Conservation (phyloP, 2,888 invertebrate species). For the Brachyptera putata region DNA sequence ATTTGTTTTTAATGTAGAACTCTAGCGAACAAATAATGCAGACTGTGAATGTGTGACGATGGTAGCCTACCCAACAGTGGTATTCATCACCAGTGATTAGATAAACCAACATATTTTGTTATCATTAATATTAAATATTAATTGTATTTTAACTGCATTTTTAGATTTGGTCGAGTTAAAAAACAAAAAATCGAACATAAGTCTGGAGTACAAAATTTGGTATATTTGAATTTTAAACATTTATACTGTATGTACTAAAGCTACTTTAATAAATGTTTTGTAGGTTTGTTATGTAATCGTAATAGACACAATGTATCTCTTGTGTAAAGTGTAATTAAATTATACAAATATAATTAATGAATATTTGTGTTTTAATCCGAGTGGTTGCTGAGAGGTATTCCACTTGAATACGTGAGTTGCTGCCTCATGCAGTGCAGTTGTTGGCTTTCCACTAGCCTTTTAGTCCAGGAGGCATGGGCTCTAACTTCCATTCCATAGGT, state of each 20-base stretch:
- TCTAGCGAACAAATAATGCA: not conserved
- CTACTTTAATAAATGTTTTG: conserved; percentile 25
- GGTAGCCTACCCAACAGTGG: not conserved
- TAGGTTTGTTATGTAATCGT: conserved; percentile 28
- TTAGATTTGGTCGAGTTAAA: conserved; percentile 13
- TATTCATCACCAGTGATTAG: conserved; percentile 1
- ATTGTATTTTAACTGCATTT: conserved; percentile 11
- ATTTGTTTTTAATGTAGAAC: conserved; percentile 5
- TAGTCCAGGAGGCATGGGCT: too few relatives aligned
- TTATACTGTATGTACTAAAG: conserved; percentile 26
- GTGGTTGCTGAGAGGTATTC: too few relatives aligned
- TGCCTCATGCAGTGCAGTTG: too few relatives aligned
- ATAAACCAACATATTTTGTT: conserved; percentile 8
- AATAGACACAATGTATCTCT: conserved; percentile 17
- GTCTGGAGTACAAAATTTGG: conserved; percentile 20
- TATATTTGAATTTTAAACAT: conserved; percentile 28
- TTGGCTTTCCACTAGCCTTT: too few relatives aligned
- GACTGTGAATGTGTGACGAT: conserved; percentile 1
- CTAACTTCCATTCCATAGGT: too few relatives aligned
- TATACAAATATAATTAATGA: conserved; percentile 1
- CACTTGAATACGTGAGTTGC: too few relatives aligned
- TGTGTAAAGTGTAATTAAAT: conserved; percentile 22
- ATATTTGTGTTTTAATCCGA: too few relatives aligned
- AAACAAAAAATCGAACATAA: not conserved
- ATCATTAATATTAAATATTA: conserved; percentile 2